Base-by-base conservation (phyloP, 1,140 invertebrate species). In the Drosophila obscura region DNA sequence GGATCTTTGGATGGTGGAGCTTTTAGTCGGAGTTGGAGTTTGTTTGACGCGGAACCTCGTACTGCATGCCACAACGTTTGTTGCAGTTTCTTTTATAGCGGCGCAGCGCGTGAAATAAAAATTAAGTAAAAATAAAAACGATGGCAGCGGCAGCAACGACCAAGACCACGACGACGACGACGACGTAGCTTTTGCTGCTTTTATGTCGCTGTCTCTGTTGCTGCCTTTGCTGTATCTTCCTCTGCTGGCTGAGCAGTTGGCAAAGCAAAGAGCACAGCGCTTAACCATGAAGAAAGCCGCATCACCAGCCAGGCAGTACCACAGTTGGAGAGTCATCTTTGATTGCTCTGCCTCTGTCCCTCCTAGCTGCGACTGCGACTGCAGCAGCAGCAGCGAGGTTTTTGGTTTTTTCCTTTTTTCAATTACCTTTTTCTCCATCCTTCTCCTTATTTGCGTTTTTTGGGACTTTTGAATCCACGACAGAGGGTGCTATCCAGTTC, bases 41-140 rank as follows among this genome's bases (percentile, higher is more conserved):
- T 60, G 82, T 88, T 79, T 50, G 75, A 88, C 90, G 83, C 90
- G 87, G 78, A 82, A 89, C 78, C 80, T 89, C 83, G 89, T 90
- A 88, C 90, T 91, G 90, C 88, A 90, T 87, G 83, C 75, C 81
- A 90, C 83, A 83, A 75, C 73, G 82, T 77, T 75, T 81, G 76
- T 80, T 84, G 79, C 83, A 82, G 90, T 85, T 90, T 77, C 83
- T 91, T 91, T 88, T 91, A 91, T 91, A 91, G 90, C 65, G 73
- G 75, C 85, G 80, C 80, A 80, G 62, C 64, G 77, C 83, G 82
- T 78, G 82, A 87, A 82, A 87, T 82, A 78, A 82, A 85, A 87
- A 87, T 85, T 79, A 88, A 88, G 75, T 82, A 87, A 87, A 87
- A 81, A 77, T 82, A 63, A 77, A 80, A 71, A 63, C 74, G 71